Base-by-base conservation (phyloP, 2,113 vertebrate species). In the Calcarius ornatus region DNA sequence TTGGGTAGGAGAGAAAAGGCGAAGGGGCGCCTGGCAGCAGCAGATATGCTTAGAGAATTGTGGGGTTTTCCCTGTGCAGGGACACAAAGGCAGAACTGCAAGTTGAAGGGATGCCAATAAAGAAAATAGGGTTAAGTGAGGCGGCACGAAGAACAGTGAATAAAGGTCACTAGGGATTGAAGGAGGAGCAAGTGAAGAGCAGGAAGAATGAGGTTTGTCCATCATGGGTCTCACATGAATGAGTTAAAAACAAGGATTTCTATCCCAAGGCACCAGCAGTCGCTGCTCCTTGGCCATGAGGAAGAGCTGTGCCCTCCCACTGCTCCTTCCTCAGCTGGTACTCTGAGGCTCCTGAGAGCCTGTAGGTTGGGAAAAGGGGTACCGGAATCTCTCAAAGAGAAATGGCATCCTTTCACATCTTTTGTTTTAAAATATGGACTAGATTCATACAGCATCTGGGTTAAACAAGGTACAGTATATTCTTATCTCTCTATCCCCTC, bases 21-120 rank as follows among this genome's bases (percentile, higher is more conserved):
- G 0, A 88, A 90, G 68, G 40, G 90, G 71, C 0, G 16, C 40
- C 93, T 96, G 96, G 85, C 47, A 90, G 76, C 1, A 0, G 65
- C 65, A 96, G 90, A 95, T 96, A 97, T 73, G 90, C 80, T 92
- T 75, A 40, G 76, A 93, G 71, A 83, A 88, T 50, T 78, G 71
- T 68, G 53, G 17, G 10, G 3, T 88, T 86, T 92, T 84, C 92
- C 40, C 90, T 81, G 37, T 38, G 33, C 18, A 30, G 53, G 61
- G 86, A 93, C 79, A 81, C 37, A 88, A 66, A 90, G 63, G 59
- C 21, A 0, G 72, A 94, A 88, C 31, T 71, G 56, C 78, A 90
- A 88, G 48, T 0, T 84, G 80, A 95, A 85, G 45, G 11, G 33
- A 88, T 81, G 91, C 85, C 83, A 93, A 65, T 28, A 70, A 60